Evolutionary conservation across 2,888 invertebrate species (phyloP).

Genomic region (Agonopterix alstromeriana): DNA sequence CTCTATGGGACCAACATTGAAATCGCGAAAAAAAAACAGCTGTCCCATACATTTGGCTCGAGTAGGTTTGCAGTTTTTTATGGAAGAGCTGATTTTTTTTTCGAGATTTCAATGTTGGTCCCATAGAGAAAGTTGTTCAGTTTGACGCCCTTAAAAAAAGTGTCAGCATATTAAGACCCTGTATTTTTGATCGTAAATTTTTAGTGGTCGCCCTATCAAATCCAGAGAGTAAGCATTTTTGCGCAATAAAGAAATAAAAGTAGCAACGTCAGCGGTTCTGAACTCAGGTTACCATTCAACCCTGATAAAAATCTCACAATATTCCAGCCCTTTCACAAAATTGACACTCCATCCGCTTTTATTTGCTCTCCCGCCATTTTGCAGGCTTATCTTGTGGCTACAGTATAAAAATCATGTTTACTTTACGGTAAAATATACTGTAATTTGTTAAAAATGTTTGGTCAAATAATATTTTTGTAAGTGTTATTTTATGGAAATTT

Average conservation of each 20-base stretch:
- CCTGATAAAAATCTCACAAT: constrained; percentile 36
- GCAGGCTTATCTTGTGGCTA: constrained; percentile 39
- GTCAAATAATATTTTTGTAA: too few relatives aligned
- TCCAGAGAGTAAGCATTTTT: constrained; percentile 59
- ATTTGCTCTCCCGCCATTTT: constrained; percentile 28
- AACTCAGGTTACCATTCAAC: constrained; percentile 26
- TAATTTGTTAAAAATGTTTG: not conserved
- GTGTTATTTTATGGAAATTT: too few relatives aligned
- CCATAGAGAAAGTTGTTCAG: too few relatives aligned
- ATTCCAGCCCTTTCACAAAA: constrained; percentile 18
- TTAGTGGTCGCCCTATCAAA: constrained; percentile 22
- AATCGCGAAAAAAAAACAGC: too few relatives aligned
- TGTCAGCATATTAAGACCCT: too few relatives aligned
- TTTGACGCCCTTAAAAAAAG: too few relatives aligned
- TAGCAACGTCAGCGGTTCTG: constrained; percentile 51
- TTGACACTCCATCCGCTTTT: constrained; percentile 34
- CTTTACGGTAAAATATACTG: not conserved
- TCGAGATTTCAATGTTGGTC: too few relatives aligned
- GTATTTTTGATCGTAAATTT: too few relatives aligned
- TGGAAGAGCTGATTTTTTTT: too few relatives aligned
- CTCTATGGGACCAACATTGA: too few relatives aligned
- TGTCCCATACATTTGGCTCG: too few relatives aligned
- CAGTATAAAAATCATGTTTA: constrained; percentile 32
- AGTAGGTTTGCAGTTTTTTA: too few relatives aligned
- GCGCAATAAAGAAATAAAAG: constrained; percentile 69